Base-by-base conservation (phyloP, 1,140 invertebrate species). In the Drosophila novamexicana region DNA sequence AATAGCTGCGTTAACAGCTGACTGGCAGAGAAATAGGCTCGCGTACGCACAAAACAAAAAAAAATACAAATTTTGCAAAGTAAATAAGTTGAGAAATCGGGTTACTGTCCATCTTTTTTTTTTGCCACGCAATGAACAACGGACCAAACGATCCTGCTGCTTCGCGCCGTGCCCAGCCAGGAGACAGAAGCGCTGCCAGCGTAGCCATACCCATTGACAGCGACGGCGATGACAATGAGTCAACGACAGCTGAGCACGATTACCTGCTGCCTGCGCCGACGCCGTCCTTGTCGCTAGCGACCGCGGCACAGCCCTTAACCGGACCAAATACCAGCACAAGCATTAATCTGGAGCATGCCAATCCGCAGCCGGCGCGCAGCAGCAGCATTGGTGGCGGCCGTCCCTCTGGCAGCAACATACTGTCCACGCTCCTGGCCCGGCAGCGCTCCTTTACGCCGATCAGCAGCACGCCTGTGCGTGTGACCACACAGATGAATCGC, bases 161-260 rank as follows among this genome's bases (percentile, higher is more conserved):
- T 8, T 62, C 57, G 22, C 79, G 77, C 18, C 70, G 68, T 29
- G 57, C 12, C 50, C 63, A 57, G 49, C 49, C 36, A 7, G 22
- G 22, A 22, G 65, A 39, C 34, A 64, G 32, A 36, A 47, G 18
- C 42, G 53, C 52, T 6, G 14, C 67, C 0, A 75, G 65, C 18
- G 70, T 89, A n/a, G 57, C 77, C 45, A 88, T 88, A 44, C 65
- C 44, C 63, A 89, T 89, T 39, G 84, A 89, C n/a, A 90, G 85
- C 39, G 84, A 75, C 12, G 36, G 50, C 34, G 73, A 88, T 22
- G 77, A 89, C 67, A 89, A 89, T 89, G 77, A 90, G 49, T 89
- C 84, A 75, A 89, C 85, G 0, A 80, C 81, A n/a, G 84, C 83
- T 39, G 83, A 89, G 37, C 50, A 89, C 39, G 84, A 84, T 53